A percentile compares a stretch with the other conserved stretches of the same genome.
phyloP scores from a whole-genome alignment of 1,140 invertebrate species.

The Neelides sp. region DNA sequence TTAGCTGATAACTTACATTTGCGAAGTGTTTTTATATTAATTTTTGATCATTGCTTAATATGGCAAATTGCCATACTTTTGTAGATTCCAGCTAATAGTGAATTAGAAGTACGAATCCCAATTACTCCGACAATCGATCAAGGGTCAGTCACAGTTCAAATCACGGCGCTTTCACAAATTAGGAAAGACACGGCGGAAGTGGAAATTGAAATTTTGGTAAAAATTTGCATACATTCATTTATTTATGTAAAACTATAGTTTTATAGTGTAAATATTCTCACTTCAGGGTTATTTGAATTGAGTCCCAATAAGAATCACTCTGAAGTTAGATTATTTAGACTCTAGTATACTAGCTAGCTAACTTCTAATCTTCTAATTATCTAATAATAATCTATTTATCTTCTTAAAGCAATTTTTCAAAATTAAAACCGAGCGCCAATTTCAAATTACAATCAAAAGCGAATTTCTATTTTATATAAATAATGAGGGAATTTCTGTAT shows the following conservation, averaged over 20 bases:
- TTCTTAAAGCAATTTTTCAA: too few species aligned
- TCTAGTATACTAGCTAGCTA: too few species aligned
- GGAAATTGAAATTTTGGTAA: slow-evolving; percentile 39
- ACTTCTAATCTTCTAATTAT: too few species aligned
- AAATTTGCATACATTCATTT: too few species aligned
- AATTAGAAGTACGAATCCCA: slow-evolving; percentile 36
- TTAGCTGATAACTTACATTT: too few species aligned
- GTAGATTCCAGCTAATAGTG: slow-evolving; percentile 31
- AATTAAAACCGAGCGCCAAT: neutral
- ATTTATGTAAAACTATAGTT: slow-evolving; percentile 18
- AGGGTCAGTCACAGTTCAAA: slow-evolving; percentile 41
- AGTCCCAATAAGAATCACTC: neutral
- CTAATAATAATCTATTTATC: too few species aligned
- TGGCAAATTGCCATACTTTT: too few species aligned
- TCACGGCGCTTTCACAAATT: slow-evolving; percentile 43
- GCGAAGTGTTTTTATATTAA: too few species aligned
- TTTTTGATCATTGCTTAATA: too few species aligned
- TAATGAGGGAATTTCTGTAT: neutral
- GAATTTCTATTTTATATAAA: neutral
- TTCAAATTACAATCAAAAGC: neutral
- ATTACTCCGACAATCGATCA: slow-evolving; percentile 37
- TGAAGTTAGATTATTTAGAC: too few species aligned
- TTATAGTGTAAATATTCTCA: neutral
- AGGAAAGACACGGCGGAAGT: slow-evolving; percentile 37
- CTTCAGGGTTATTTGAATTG: neutral